Percentiles rank a stretch among this genome's conserved stretches.
phyloP scores from a whole-genome alignment of 2,888 invertebrate species.

The Pycnomerus fuliginosus region DNA sequence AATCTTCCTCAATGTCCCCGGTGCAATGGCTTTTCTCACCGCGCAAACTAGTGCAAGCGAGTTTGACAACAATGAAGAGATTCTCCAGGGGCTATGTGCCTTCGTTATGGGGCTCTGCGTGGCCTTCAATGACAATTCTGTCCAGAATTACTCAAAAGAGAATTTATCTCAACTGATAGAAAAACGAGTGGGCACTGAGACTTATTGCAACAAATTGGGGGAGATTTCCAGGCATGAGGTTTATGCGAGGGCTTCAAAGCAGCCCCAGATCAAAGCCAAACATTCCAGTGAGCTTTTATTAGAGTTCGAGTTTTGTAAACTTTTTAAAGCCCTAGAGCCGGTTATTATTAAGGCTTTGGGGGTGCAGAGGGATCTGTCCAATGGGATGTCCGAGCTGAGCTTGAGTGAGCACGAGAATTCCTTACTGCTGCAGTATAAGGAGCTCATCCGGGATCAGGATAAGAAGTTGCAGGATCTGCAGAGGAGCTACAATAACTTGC shows the following conservation, averaged over 20 bases:
- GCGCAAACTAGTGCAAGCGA: conserved; percentile 79
- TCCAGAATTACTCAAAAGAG: conserved; percentile 73
- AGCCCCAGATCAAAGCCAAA: conserved; percentile 83
- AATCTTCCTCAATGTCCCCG: conserved; percentile 69
- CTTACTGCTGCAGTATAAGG: conserved; percentile 77
- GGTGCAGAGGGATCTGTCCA: conserved; percentile 52
- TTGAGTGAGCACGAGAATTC: conserved; percentile 56
- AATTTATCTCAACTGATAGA: conserved; percentile 80
- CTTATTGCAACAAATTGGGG: conserved; percentile 79
- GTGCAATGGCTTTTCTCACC: conserved; percentile 80
- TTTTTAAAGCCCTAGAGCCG: conserved; percentile 78
- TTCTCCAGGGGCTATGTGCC: conserved; percentile 72
- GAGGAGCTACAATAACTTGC: conserved; percentile 35
- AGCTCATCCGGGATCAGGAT: conserved; percentile 89
- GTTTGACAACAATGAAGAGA: conserved; percentile 85
- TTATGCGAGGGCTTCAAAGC: conserved; percentile 90
- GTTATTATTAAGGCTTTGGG: conserved; percentile 43
- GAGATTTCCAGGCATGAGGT: conserved; percentile 87
- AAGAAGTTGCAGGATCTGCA: conserved; percentile 61
- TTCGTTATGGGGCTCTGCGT: conserved; percentile 92
- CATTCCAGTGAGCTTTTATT: conserved; percentile 77
- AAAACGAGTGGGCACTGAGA: conserved; percentile 87
- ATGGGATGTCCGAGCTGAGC: conserved; percentile 56
- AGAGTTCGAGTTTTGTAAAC: conserved; percentile 92
- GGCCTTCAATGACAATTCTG: conserved; percentile 82